Evolutionary conservation across 2,888 invertebrate species (phyloP).

Genomic region (Allophyes oxyacanthae): DNA sequence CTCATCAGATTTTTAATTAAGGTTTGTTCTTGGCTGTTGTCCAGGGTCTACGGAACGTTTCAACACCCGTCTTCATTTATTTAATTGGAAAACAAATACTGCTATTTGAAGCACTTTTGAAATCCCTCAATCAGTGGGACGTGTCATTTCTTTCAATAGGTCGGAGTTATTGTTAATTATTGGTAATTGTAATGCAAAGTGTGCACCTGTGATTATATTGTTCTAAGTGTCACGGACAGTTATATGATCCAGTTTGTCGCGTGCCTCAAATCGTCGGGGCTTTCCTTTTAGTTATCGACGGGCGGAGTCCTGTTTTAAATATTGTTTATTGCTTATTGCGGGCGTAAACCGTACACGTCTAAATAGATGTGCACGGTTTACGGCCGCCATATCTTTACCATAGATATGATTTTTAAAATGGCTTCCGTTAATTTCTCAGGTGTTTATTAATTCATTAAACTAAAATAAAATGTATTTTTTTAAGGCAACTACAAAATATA

Average conservation of each 20-base stretch:
- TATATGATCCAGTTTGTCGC: constrained; percentile 68
- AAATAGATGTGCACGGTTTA: no score
- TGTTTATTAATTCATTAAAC: no score
- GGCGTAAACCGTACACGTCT: no score
- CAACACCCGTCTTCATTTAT: constrained; percentile 59
- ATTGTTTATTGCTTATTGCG: no score
- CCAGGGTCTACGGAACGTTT: constrained; percentile 59
- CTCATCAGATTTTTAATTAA: constrained; percentile 62
- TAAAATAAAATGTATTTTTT: no score
- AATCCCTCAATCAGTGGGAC: constrained; percentile 31
- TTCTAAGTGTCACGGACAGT: constrained; percentile 77
- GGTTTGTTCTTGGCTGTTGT: constrained; percentile 59
- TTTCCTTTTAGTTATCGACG: constrained; percentile 30
- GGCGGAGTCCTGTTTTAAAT: constrained; percentile 16
- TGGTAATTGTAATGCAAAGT: constrained; percentile 43
- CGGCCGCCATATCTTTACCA: no score
- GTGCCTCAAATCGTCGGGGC: constrained; percentile 37
- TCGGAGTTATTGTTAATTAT: constrained; percentile 40
- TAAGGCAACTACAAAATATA: no score
- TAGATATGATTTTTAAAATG: no score
- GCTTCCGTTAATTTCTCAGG: no score
- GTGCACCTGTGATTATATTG: constrained; percentile 70
- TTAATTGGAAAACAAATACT: constrained; percentile 55
- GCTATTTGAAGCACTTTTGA: constrained; percentile 37
- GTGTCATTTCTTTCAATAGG: constrained; percentile 38